Conservation (phyloP, 2,113 vertebrate genomes). For the Protomyctophum bolini region DNA sequence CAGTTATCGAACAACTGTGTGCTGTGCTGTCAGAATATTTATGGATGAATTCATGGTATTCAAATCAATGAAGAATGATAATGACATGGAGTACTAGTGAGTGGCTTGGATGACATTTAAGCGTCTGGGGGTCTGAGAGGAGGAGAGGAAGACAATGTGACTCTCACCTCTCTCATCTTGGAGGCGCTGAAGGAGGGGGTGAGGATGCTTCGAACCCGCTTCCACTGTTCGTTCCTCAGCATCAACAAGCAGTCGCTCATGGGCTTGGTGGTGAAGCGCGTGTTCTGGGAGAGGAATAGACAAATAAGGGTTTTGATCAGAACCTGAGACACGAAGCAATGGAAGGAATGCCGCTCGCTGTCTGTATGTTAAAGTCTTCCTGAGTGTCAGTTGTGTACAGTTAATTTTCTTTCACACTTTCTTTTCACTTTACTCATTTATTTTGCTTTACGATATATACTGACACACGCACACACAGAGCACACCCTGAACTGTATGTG, state of each 20-base stretch:
- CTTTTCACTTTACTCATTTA: no score
- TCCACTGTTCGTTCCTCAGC: constrained; percentile 87
- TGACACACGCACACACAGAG: constrained; percentile 22
- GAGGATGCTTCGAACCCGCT: constrained; percentile 83
- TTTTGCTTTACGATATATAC: not conserved
- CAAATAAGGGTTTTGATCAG: not conserved
- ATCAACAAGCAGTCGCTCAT: constrained; percentile 86
- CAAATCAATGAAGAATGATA: not conserved
- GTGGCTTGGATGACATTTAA: not conserved
- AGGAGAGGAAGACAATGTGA: not conserved
- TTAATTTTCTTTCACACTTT: no score
- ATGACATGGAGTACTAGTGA: not conserved
- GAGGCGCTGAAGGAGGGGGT: constrained; percentile 85
- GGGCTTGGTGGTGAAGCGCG: constrained; percentile 79
- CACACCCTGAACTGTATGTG: constrained; percentile 8
- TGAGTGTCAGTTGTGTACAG: no score
- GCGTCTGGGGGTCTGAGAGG: not conserved
- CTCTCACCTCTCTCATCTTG: constrained; percentile 87
- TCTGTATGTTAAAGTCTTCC: no score
- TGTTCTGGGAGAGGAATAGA: not conserved
- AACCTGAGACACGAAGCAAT: no score
- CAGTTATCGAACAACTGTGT: no score
- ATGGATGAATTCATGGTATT: constrained; percentile 33
- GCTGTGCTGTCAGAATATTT: constrained; percentile 40
- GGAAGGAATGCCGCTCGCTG: no score